Evolutionary conservation across 2,113 vertebrate species (phyloP), one percentile per base, ranked within the genome.

Genomic region (Otus sunia): DNA sequence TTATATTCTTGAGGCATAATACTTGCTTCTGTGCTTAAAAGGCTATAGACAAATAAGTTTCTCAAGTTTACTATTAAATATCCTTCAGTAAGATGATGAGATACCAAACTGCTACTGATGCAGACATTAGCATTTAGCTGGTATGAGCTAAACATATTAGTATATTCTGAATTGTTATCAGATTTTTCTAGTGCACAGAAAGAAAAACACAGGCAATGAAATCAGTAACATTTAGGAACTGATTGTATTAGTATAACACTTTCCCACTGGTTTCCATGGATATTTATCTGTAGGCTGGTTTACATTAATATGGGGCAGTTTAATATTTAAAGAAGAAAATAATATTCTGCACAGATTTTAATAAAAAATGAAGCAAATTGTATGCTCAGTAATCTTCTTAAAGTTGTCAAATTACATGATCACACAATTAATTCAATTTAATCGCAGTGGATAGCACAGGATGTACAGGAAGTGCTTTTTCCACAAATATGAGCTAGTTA

Each of bases 261-360:
- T 94, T 53, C 58, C 71, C 32, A 86, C 56, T 49, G 39, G 84
- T 91, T 96, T 91, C 91, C 86, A 96, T 84, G 79, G 91, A 89
- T 89, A 91, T 92, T 80, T 88, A n/a, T 94, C 66, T 86, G 90
- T 83, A 88, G 81, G 53, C 41, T 90, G 67, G 43, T 62, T 87
- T 90, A 87, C 53, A 76, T 79, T 93, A 82, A 90, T 82, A 76
- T 32, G 25, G 49, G 87, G 9, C 30, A 90, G 43, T 22, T 72
- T 49, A 82, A 52, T 59, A 87, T 52, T 90, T 76, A 79, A 90
- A 87, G 26, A 58, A 84, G 36, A 91, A 91, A 82, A 86, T 39
- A 74, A 59, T 21, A 63, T 76, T 88, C 69, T 60, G 58, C 58
- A 60, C 27, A 36, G 47, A 73, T 76, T 93, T 92, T 39, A 90